Percentiles rank a stretch among this genome's conserved stretches.
phyloP scores from a whole-genome alignment of 2,888 invertebrate genomes.

The Dasysyrphus tricinctus region DNA sequence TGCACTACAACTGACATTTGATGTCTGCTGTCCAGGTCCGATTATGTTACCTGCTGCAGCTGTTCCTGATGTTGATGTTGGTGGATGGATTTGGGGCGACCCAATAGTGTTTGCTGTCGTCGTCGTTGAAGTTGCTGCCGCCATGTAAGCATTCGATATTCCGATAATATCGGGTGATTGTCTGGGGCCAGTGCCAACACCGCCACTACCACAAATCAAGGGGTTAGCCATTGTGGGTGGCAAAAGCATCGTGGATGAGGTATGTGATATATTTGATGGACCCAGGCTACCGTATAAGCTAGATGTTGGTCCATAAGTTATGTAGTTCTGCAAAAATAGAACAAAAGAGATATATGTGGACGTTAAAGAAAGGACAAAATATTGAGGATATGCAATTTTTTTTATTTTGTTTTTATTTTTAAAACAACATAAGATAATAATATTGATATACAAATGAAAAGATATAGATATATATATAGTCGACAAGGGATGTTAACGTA shows the following conservation, averaged over 20 bases:
- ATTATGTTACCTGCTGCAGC: conserved; percentile 63
- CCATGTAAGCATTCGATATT: conserved; percentile 79
- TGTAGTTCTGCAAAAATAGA: conserved; percentile 80
- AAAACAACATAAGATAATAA: neutral
- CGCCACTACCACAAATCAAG: conserved; percentile 75
- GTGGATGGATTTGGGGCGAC: conserved; percentile 73
- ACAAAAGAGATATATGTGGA: conserved; percentile 1
- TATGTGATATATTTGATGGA: conserved; percentile 79
- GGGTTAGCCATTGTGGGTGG: conserved; percentile 76
- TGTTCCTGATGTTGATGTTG: conserved; percentile 79
- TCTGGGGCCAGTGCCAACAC: conserved; percentile 77
- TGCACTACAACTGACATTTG: conserved; percentile 75
- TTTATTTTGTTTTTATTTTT: conserved; percentile 8
- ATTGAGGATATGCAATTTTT: conserved; percentile 23
- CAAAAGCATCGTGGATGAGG: conserved; percentile 79
- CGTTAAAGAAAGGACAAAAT: conserved; percentile 15
- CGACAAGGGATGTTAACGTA: neutral
- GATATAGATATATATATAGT: neutral
- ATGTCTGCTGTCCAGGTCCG: conserved; percentile 76
- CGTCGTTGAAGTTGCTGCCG: conserved; percentile 55
- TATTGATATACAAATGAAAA: too few relatives aligned
- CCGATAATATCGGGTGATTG: conserved; percentile 83
- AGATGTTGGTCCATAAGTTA: conserved; percentile 81
- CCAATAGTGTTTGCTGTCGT: conserved; percentile 71
- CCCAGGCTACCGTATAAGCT: conserved; percentile 81